These are phyloP conservation scores for Drosophila nigromelanica DNA, from an alignment of 1,140 invertebrate species.

Conservation along the genomic window DNA sequence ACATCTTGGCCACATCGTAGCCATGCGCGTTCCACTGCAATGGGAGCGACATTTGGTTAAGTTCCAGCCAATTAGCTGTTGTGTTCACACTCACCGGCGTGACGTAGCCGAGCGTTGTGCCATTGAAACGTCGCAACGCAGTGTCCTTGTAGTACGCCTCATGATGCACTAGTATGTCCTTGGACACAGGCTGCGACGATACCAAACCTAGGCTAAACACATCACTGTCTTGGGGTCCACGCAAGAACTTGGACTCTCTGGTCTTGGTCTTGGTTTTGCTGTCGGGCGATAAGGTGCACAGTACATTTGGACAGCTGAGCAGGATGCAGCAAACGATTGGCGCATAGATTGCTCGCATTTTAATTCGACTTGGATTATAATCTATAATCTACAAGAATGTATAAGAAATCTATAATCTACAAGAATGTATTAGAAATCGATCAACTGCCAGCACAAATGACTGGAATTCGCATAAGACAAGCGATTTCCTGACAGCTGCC, in stretches of 20 bases:
- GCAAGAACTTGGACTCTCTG: constrained; percentile 84
- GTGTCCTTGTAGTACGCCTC: constrained; percentile 89
- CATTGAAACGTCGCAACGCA: constrained; percentile 87
- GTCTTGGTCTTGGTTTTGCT: constrained; percentile 84
- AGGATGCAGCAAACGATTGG: constrained; percentile 35
- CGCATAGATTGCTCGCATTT: constrained; percentile 45
- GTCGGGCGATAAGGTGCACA: constrained; percentile 85
- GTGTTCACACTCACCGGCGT: constrained; percentile 90
- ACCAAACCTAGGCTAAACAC: constrained; percentile 90
- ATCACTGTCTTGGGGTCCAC: constrained; percentile 87
- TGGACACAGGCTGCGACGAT: constrained; percentile 86
- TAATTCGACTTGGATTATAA: constrained; percentile 3
- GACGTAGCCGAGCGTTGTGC: constrained; percentile 92
- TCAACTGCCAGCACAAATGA: background rate
- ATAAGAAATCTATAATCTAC: background rate
- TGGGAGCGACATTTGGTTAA: constrained; percentile 1
- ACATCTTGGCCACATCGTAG: constrained; percentile 96
- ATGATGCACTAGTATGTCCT: constrained; percentile 91
- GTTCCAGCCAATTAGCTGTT: too few species aligned
- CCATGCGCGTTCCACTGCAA: constrained; percentile 97
- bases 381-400: too few species aligned
- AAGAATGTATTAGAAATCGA: background rate
- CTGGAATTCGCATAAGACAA: background rate
- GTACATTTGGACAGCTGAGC: constrained; percentile 18
- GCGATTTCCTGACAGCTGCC: background rate